Evolutionary conservation across 2,797 vertebrate species (phyloP).

Genomic region (Ceryle rudis): DNA sequence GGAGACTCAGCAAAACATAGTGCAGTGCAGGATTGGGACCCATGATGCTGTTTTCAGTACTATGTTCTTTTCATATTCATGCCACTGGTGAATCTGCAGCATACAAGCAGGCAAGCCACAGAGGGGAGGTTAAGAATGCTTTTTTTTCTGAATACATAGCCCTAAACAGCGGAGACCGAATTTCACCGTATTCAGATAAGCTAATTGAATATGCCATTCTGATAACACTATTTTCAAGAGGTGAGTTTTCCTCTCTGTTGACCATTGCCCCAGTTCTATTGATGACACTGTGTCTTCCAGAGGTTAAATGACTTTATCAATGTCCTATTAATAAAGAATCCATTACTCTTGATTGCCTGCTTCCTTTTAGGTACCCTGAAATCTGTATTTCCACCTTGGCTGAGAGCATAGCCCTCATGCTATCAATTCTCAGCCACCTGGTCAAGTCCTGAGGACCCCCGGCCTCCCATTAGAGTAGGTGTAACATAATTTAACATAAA

Average conservation of each 20-base stretch:
- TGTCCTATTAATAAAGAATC: not conserved
- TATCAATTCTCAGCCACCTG: not conserved
- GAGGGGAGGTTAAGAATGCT: constrained; percentile 8
- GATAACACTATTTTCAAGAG: not conserved
- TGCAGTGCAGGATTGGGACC: not conserved
- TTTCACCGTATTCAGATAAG: not conserved
- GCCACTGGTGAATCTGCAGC: not conserved
- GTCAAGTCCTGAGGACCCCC: not conserved
- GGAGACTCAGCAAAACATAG: not conserved
- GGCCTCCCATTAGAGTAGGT: not conserved
- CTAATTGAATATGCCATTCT: not conserved
- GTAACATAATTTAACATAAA: not conserved
- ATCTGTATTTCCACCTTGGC: not conserved
- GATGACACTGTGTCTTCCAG: not conserved
- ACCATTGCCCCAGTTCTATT: not conserved
- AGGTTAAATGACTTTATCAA: constrained; percentile 4
- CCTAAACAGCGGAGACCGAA: not conserved
- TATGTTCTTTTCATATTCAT: not conserved
- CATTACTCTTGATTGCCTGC: not conserved
- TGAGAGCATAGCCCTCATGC: not conserved
- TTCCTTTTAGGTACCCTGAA: not conserved
- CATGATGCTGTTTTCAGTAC: not conserved
- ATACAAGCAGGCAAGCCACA: not conserved
- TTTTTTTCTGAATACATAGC: not conserved
- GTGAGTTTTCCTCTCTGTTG: not conserved